These are phyloP conservation scores for Latrodectus hesperus DNA, from an alignment of 2,888 invertebrate species.

Conservation along the genomic window DNA sequence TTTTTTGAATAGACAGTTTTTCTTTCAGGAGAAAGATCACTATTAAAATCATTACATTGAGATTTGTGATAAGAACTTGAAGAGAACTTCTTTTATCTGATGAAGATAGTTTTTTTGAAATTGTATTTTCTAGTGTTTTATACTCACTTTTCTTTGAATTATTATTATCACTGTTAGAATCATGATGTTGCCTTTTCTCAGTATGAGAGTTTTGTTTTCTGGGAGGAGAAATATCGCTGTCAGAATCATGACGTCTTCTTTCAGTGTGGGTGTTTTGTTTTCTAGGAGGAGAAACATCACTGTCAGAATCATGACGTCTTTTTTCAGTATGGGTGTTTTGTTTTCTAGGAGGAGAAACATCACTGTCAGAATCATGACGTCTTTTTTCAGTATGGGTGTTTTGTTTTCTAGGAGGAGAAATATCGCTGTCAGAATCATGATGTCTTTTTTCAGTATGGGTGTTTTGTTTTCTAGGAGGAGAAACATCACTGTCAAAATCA, in stretches of 20 bases:
- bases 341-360: slow-evolving; percentile 23
- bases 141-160: slow-evolving; percentile 43
- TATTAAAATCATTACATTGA: slow-evolving; percentile 73
- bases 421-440: slow-evolving; percentile 33
- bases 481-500: slow-evolving; percentile 38
- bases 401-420: slow-evolving; percentile 3
- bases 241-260: slow-evolving; percentile 17
- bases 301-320: slow-evolving; percentile 18
- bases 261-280: neutral
- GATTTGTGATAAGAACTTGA: neutral
- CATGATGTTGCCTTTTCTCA: neutral
- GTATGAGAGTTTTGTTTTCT: neutral
- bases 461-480: slow-evolving; percentile 17
- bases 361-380: slow-evolving; percentile 35
- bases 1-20: neutral
- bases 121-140: neutral
- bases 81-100: neutral
- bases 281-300: slow-evolving; percentile 36
- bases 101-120: neutral
- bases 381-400: too few relatives aligned
- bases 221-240: slow-evolving; percentile 12
- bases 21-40: slow-evolving; percentile 75
- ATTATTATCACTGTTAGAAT: slow-evolving; percentile 57
- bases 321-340: too few relatives aligned
- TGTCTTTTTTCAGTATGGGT: neutral